Evolutionary conservation across 1,140 invertebrate genomes (phyloP), one percentile per base, ranked within the genome.

Genomic region (Andricus grossulariae): DNA sequence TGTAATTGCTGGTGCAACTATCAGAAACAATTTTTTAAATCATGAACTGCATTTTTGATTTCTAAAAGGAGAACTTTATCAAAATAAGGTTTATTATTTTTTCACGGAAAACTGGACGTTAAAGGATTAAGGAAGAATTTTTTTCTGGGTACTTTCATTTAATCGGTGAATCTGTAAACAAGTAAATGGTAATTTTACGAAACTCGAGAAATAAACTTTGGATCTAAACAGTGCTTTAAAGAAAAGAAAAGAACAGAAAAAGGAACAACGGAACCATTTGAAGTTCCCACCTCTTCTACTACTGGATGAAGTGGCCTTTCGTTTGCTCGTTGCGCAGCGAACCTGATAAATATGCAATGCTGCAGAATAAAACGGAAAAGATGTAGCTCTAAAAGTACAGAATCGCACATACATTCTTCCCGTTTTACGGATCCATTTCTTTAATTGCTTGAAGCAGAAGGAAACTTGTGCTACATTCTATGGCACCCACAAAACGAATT

Each of bases 261-360:
- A 84, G 77, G 80, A 84, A 83, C 82, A 75, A 82, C 77, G 75
- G 81, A 83, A 74, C 81, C 82, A 83, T 83, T 87, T 80, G 81
- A 82, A 80, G 80, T 83, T 82, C 83, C 74, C 76, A 77, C 75
- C 81, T 81, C 78, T 21, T 50, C 76, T 55, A 78, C 78, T 76
- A 54, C 51, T 18, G 60, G 77, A 83, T 80, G 78, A 83, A 86
- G 76, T 79, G 79, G 80, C 76, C 66, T 81, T 86, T 88, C 79
- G 79, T 79, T 86, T 82, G 77, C 78, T 81, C 82, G 83, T 87
- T 85, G 84, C 80, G 80, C 80, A 74, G 79, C 13, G 50, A 84
- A 81, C 60, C 85, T 89, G 82, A 90, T 90, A 89, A 90, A 90
- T 89, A 90, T 90, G 85, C 87, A 89, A 87, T 86, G 83, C 77